Conservation (phyloP, 2,113 vertebrate genomes). For the Globicephala melas region DNA sequence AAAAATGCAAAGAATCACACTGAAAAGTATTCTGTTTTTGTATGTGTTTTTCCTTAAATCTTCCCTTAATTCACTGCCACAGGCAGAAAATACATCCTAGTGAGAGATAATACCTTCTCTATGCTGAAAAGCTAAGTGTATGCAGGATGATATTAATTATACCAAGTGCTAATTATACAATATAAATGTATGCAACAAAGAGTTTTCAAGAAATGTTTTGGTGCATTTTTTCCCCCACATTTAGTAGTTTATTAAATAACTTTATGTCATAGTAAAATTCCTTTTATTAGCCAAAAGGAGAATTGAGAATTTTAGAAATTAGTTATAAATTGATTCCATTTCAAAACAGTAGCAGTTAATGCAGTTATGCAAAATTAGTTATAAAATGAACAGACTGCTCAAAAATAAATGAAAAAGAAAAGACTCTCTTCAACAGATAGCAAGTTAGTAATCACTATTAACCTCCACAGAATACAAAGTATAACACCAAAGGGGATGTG, state of each 20-base stretch:
- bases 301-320: conserved; percentile 49
- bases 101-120: not conserved
- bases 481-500: not conserved
- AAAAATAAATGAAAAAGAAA: conserved; percentile 42
- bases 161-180: conserved; percentile 43
- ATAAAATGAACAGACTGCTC: not conserved
- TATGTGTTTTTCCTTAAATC: not conserved
- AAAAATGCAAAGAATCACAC: not conserved
- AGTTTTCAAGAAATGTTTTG: conserved; percentile 28
- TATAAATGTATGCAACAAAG: conserved; percentile 3
- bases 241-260: conserved; percentile 73
- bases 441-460: conserved; percentile 23
- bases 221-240: conserved; percentile 11
- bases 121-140: conserved; percentile 34
- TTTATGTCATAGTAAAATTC: conserved; percentile 30
- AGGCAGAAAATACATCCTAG: not conserved
- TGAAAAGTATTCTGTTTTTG: not conserved
- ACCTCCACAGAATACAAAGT: not conserved
- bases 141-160: conserved; percentile 42
- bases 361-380: conserved; percentile 43
- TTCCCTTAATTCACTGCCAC: not conserved
- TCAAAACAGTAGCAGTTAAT: conserved; percentile 43
- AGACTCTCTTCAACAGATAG: not conserved
- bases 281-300: conserved; percentile 30
- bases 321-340: conserved; percentile 49